These are phyloP conservation scores for Cyclargus thomasi DNA, from an alignment of 1,140 invertebrate species.

Conservation along the genomic window DNA sequence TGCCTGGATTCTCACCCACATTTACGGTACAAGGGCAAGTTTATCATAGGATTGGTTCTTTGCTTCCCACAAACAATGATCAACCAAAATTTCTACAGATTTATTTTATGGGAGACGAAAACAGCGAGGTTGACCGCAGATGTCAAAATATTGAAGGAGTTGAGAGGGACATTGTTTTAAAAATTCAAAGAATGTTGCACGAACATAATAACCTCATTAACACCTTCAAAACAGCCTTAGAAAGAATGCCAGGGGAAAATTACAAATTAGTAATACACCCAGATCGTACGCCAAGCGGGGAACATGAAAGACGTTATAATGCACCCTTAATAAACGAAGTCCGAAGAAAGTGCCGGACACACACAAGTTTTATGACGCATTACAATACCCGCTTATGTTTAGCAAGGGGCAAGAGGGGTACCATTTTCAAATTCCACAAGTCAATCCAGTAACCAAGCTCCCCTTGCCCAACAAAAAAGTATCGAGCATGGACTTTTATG, in stretches of 20 bases:
- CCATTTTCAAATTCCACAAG: conserved; percentile 32
- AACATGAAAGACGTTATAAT: conserved; percentile 35
- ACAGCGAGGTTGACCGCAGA: conserved; percentile 27
- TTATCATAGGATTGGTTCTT: conserved; percentile 51
- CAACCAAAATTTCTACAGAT: conserved; percentile 52
- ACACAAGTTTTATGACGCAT: conserved; percentile 27
- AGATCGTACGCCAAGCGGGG: conserved; percentile 29
- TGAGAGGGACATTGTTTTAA: conserved; percentile 30
- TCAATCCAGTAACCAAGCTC: conserved; percentile 24
- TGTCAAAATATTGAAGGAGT: conserved; percentile 33
- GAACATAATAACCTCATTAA: conserved; percentile 30
- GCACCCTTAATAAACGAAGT: conserved; percentile 34
- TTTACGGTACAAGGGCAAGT: conserved; percentile 68
- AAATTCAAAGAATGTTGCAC: conserved; percentile 35
- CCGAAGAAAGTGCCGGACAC: conserved; percentile 34
- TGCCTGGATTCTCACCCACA: conserved; percentile 42
- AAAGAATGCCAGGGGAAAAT: conserved; percentile 32
- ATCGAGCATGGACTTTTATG: conserved; percentile 14
- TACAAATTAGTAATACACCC: conserved; percentile 36
- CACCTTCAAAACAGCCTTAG: conserved; percentile 37
- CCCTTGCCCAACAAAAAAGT: conserved; percentile 33
- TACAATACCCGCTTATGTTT: conserved; percentile 32
- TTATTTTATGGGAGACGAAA: conserved; percentile 49
- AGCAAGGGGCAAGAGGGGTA: conserved; percentile 33
- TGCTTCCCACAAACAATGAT: conserved; percentile 37